Percentiles rank a stretch among this genome's conserved stretches.
Evolutionary conservation across 1,140 invertebrate species (phyloP).

Genomic region (Aricia agestis): DNA sequence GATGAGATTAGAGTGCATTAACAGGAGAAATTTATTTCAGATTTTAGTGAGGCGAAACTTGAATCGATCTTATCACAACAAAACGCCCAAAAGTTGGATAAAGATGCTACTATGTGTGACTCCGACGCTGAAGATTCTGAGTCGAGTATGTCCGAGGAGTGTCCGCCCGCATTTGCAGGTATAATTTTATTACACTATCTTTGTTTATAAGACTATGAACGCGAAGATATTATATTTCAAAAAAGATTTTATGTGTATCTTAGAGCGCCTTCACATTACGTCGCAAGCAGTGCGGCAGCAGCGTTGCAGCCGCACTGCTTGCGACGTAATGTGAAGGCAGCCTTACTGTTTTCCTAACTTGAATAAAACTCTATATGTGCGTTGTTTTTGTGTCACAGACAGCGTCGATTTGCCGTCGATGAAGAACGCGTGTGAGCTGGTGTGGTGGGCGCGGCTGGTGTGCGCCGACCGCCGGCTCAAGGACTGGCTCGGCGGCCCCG

Average conservation of each 20-base stretch:
- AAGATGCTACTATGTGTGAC: conserved; percentile 49
- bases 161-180: conserved; percentile 25
- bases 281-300: no score
- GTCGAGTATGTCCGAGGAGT: conserved; percentile 1
- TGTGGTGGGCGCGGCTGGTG: conserved; percentile 88
- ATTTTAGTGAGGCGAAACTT: conserved; percentile 55
- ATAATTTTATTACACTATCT: not conserved
- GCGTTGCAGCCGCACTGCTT: no score
- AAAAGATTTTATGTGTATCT: no score
- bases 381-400: not conserved
- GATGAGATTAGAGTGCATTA: no score
- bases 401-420: conserved; percentile 47
- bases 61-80: conserved; percentile 48
- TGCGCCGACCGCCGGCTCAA: conserved; percentile 88
- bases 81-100: conserved; percentile 30
- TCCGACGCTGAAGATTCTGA: conserved; percentile 32
- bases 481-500: conserved; percentile 89
- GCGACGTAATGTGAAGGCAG: no score
- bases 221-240: no score
- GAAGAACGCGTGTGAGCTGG: conserved; percentile 73
- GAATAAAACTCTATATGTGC: no score
- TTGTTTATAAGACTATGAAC: no score
- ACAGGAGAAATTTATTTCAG: conserved; percentile 31
- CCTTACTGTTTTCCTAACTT: no score
- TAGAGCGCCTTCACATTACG: no score